These are phyloP conservation scores for Phenganax stokvisi DNA, from an alignment of 92 coral and sea anemone species.

Conservation along the genomic window DNA sequence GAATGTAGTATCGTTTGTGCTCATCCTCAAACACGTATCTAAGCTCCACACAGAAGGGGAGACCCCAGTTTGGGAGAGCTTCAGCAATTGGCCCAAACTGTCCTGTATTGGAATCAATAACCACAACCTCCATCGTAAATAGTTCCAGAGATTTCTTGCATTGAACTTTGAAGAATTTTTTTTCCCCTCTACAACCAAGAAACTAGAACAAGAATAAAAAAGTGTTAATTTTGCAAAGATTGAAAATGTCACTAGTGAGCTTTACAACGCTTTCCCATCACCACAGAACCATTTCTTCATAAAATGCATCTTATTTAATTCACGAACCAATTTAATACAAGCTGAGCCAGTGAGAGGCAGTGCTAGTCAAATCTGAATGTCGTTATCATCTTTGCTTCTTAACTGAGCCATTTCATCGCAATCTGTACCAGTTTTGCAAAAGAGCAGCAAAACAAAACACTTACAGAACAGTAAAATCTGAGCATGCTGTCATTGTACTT, in stretches of 20 bases:
- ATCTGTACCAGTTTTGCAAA: no score
- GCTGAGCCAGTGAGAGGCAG: no score
- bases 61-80: conserved; percentile 38
- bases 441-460: background rate
- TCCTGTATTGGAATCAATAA: background rate
- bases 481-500: conserved; percentile 40
- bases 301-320: background rate
- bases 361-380: background rate
- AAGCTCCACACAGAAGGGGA: conserved; percentile 62
- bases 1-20: conserved; percentile 69
- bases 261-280: no score
- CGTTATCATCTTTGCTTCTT: background rate
- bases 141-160: conserved; percentile 53
- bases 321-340: no score
- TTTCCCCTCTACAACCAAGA: conserved; percentile 62
- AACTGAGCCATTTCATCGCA: background rate
- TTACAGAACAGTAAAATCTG: background rate
- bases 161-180: conserved; percentile 81
- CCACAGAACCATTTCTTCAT: no score
- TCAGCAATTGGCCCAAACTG: conserved; percentile 43
- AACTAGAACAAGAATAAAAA: conserved; percentile 50
- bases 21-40: conserved; percentile 77
- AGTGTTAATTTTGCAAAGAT: background rate
- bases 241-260: no score
- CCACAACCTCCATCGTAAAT: conserved; percentile 73